Percentiles rank a stretch among this genome's conserved stretches.
These are phyloP conservation scores for Zaprionus vittiger DNA, from an alignment of 1,140 invertebrate genomes.

Conservation along the genomic window DNA sequence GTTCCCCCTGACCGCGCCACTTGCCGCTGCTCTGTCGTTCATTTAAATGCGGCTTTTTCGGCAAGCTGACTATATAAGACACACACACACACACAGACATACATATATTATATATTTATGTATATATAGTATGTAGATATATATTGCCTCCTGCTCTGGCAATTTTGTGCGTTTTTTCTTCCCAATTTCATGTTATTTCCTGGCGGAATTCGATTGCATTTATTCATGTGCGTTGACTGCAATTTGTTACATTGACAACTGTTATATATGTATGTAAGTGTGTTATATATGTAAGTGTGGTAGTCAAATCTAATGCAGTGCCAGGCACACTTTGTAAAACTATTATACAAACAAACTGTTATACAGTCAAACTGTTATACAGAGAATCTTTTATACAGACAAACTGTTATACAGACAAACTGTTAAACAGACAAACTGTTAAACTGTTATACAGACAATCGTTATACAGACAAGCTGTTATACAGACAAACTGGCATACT, in stretches of 20 bases:
- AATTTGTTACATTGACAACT: slow-evolving; percentile 56
- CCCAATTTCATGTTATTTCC: slow-evolving; percentile 28
- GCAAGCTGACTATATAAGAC: not conserved
- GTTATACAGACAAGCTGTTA: slow-evolving; percentile 18
- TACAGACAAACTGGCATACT: slow-evolving; percentile 10
- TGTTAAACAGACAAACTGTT: slow-evolving; percentile 5
- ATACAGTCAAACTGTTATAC: slow-evolving; percentile 7
- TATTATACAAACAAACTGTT: slow-evolving; percentile 33
- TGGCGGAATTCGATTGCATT: slow-evolving; percentile 51
- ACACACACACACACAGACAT: not conserved
- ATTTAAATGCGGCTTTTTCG: slow-evolving; percentile 70
- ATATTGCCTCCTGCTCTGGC: slow-evolving; percentile 44
- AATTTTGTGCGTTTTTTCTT: slow-evolving; percentile 54
- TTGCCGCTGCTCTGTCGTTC: slow-evolving; percentile 44
- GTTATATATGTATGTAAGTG: too few species aligned
- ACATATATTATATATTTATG: not conserved
- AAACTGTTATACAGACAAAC: not conserved
- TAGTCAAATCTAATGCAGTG: not conserved
- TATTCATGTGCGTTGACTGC: slow-evolving; percentile 67
- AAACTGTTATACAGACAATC: slow-evolving; percentile 19
- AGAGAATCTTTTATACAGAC: slow-evolving; percentile 16
- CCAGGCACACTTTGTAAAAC: not conserved
- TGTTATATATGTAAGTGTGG: too few species aligned
- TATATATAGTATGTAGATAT: not conserved
- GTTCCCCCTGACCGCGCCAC: slow-evolving; percentile 2